These are phyloP conservation scores for Ischnus inquisitorius DNA, from an alignment of 2,888 invertebrate species.

Conservation along the genomic window DNA sequence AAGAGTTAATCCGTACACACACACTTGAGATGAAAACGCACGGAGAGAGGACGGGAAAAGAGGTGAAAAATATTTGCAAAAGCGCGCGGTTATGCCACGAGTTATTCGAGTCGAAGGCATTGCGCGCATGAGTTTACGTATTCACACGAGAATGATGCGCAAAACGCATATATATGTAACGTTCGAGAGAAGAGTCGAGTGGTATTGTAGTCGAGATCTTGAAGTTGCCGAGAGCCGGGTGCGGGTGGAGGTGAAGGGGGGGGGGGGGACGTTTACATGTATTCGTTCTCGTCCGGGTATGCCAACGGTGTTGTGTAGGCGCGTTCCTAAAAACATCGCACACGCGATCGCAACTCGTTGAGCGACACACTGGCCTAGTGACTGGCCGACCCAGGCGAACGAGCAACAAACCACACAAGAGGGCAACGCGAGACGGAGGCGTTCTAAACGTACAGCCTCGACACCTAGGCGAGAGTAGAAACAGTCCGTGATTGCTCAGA, in stretches of 20 bases:
- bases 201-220: background rate
- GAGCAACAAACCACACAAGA: constrained; percentile 19
- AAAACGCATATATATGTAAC: background rate
- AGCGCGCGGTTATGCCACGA: background rate
- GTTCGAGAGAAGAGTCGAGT: constrained; percentile 1
- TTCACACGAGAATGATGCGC: background rate
- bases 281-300: constrained; percentile 25
- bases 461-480: constrained; percentile 61
- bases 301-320: constrained; percentile 52
- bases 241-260: background rate
- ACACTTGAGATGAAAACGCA: background rate
- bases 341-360: constrained; percentile 63
- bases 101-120: background rate
- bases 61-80: background rate
- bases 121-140: background rate
- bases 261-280: background rate
- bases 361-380: constrained; percentile 74
- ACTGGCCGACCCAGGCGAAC: constrained; percentile 70
- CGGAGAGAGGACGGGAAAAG: background rate
- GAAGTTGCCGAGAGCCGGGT: background rate
- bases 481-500: constrained; percentile 51
- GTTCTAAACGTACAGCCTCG: constrained; percentile 54
- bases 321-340: constrained; percentile 68
- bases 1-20: background rate
- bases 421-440: constrained; percentile 42